phyloP scores from a whole-genome alignment of 1,140 invertebrate genomes.

The Metaphire vulgaris region DNA sequence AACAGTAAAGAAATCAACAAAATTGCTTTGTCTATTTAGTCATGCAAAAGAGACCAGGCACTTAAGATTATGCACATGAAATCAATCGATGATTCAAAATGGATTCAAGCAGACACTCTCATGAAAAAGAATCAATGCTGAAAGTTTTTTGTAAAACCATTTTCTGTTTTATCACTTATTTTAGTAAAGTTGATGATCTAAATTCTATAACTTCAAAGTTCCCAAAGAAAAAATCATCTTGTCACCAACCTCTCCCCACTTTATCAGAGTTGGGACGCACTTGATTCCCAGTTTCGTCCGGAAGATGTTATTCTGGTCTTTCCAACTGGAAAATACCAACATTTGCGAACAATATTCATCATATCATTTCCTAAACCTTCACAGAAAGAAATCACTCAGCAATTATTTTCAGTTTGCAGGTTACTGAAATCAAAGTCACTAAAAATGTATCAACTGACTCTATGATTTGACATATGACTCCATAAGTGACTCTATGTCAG shows the following conservation, averaged over 20 bases:
- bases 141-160: too few relatives aligned
- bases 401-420: background rate
- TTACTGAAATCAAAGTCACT: background rate
- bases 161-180: too few relatives aligned
- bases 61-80: too few relatives aligned
- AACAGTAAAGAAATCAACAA: too few relatives aligned
- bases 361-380: background rate
- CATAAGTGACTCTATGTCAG: background rate
- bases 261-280: background rate
- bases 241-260: background rate
- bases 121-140: too few relatives aligned
- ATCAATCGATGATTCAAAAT: too few relatives aligned
- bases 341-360: background rate
- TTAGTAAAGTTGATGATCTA: too few relatives aligned
- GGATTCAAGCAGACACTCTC: too few relatives aligned
- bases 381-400: background rate
- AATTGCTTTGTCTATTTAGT: too few relatives aligned
- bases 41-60: too few relatives aligned
- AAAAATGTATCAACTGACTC: background rate
- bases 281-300: background rate
- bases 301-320: background rate
- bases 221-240: too few relatives aligned
- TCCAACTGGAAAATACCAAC: background rate
- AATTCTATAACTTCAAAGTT: too few relatives aligned
- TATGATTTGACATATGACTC: background rate